These are phyloP conservation scores for Cosmorhoe ocellata DNA, from an alignment of 2,888 invertebrate genomes.

Conservation along the genomic window DNA sequence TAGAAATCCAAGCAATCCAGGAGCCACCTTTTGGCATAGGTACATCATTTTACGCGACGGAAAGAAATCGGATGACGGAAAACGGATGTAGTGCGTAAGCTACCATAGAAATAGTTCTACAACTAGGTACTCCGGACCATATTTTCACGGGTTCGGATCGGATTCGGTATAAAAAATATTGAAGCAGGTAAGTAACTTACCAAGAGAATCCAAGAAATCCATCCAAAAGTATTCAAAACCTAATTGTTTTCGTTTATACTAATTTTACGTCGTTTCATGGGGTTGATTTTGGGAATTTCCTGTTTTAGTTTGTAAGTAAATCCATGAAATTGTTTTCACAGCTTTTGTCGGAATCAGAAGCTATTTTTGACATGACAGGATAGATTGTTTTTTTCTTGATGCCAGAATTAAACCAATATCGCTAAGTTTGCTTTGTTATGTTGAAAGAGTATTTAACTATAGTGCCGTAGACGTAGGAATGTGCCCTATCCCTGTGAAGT, in stretches of 20 bases:
- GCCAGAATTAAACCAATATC: slow-evolving; percentile 3
- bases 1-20: too few relatives aligned
- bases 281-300: slow-evolving; percentile 38
- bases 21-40: too few relatives aligned
- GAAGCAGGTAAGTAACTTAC: slow-evolving; percentile 39
- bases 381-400: not conserved
- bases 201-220: slow-evolving; percentile 66
- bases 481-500: too few relatives aligned
- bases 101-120: too few relatives aligned
- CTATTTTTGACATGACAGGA: slow-evolving; percentile 1
- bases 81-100: too few relatives aligned
- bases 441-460: too few relatives aligned
- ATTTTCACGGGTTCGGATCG: too few relatives aligned
- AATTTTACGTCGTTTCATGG: slow-evolving; percentile 44
- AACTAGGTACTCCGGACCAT: too few relatives aligned
- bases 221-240: slow-evolving; percentile 42
- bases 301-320: slow-evolving; percentile 20
- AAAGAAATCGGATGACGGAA: too few relatives aligned
- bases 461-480: too few relatives aligned
- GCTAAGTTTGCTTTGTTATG: too few relatives aligned
- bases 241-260: slow-evolving; percentile 12
- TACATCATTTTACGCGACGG: too few relatives aligned
- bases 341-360: slow-evolving; percentile 2
- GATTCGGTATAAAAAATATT: not conserved
- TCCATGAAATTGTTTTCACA: slow-evolving; percentile 10